Evolutionary conservation across 2,113 vertebrate species (phyloP).

Genomic region (Rattus rattus): DNA sequence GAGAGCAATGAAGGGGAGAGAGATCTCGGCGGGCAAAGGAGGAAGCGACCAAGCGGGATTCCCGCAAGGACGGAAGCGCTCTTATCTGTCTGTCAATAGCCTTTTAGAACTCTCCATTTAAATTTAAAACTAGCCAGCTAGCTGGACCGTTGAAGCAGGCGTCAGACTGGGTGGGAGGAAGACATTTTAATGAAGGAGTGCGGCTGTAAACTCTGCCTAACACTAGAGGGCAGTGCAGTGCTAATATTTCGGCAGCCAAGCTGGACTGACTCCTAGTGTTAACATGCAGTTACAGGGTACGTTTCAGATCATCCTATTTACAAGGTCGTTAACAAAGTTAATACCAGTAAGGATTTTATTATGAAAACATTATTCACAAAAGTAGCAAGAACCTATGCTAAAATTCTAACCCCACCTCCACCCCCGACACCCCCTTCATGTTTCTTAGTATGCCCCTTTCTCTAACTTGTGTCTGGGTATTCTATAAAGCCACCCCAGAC

Average conservation of each 20-base stretch:
- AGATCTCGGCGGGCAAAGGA: not conserved
- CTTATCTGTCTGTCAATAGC: conserved; percentile 62
- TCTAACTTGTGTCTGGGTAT: not conserved
- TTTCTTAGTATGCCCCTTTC: not conserved
- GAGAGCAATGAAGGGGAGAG: conserved; percentile 41
- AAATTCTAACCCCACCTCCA: not conserved
- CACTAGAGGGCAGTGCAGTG: conserved; percentile 85
- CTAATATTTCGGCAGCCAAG: conserved; percentile 8
- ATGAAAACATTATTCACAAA: not conserved
- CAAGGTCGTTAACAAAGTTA: not conserved
- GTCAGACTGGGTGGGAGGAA: not conserved
- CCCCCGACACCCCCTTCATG: not conserved
- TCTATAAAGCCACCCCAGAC: not conserved
- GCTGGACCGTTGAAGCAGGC: not conserved
- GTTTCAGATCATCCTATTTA: not conserved
- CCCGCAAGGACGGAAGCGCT: conserved; percentile 47
- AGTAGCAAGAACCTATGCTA: not conserved
- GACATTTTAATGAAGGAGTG: not conserved
- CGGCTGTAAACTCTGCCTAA: not conserved
- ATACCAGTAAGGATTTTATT: not conserved
- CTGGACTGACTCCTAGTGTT: accelerated
- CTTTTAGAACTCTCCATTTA: conserved; percentile 70
- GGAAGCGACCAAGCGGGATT: conserved; percentile 21
- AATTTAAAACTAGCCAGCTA: conserved; percentile 62
- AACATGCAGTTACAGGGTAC: not conserved